These are phyloP conservation scores for Amphipoea lucens DNA, from an alignment of 2,888 invertebrate species.

Conservation along the genomic window DNA sequence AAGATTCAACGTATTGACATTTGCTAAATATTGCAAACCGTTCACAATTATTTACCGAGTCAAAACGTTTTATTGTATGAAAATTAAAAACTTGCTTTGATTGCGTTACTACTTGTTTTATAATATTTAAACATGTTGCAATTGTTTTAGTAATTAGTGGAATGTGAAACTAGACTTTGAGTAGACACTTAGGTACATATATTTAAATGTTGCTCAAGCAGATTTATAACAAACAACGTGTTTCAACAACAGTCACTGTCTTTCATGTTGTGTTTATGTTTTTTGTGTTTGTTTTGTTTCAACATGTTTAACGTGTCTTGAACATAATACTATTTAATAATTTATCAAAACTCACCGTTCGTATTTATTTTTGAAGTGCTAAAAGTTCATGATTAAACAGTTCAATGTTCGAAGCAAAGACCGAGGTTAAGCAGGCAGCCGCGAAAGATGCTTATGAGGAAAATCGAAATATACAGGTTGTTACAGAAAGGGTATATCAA, in stretches of 20 bases:
- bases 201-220: not conserved
- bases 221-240: not conserved
- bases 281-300: not conserved
- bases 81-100: not conserved
- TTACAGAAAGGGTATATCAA: too few species aligned
- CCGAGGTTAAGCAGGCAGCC: not conserved
- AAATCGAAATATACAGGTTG: too few species aligned
- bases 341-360: too few species aligned
- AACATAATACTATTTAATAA: not conserved
- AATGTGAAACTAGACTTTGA: not conserved
- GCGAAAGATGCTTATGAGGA: not conserved
- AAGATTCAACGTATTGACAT: not conserved
- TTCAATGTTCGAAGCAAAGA: too few species aligned
- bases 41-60: constrained; percentile 21
- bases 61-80: not conserved
- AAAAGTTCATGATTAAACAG: too few species aligned
- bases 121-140: not conserved
- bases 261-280: too few species aligned
- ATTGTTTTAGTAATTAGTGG: not conserved
- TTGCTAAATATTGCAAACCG: constrained; percentile 29
- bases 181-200: too few species aligned
- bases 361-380: too few species aligned
- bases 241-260: not conserved
- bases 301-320: not conserved
- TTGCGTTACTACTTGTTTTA: not conserved